Evolutionary conservation across 2,797 vertebrate species (phyloP).

Genomic region (Paguma larvata): DNA sequence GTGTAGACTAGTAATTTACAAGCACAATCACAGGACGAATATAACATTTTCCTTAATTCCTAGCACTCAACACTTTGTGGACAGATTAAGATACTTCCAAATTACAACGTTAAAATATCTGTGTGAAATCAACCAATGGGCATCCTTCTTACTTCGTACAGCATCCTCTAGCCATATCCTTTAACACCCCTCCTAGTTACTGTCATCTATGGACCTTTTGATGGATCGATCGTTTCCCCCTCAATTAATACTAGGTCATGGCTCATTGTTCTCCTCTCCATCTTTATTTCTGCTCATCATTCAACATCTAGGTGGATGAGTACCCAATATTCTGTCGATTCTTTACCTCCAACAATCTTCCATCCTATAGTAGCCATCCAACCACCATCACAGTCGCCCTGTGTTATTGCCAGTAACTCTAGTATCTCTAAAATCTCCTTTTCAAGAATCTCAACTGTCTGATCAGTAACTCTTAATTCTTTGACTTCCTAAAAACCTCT

Average conservation of each 20-base stretch:
- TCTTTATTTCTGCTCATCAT: conserved; percentile 13
- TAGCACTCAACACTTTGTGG: not conserved
- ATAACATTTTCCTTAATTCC: conserved; percentile 2
- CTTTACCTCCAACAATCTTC: not conserved
- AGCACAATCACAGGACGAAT: not conserved
- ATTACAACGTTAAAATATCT: not conserved
- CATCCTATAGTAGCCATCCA: not conserved
- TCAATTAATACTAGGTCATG: not conserved
- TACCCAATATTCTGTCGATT: not conserved
- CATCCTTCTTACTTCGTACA: not conserved
- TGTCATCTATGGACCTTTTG: not conserved
- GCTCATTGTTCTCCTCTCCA: conserved; percentile 3
- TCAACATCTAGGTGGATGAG: not conserved
- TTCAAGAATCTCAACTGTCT: not conserved
- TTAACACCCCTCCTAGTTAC: not conserved
- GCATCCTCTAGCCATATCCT: not conserved
- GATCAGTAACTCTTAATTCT: conserved; percentile 5
- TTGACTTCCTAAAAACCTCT: conserved; percentile 5
- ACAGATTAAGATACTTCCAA: conserved; percentile 11
- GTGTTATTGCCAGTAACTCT: not conserved
- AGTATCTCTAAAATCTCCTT: not conserved
- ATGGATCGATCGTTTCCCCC: not conserved
- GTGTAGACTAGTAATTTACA: not conserved
- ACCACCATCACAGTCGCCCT: not conserved
- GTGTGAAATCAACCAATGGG: not conserved